These are phyloP conservation scores for Helicoverpa zea DNA, from an alignment of 1,140 invertebrate species.

Conservation along the genomic window DNA sequence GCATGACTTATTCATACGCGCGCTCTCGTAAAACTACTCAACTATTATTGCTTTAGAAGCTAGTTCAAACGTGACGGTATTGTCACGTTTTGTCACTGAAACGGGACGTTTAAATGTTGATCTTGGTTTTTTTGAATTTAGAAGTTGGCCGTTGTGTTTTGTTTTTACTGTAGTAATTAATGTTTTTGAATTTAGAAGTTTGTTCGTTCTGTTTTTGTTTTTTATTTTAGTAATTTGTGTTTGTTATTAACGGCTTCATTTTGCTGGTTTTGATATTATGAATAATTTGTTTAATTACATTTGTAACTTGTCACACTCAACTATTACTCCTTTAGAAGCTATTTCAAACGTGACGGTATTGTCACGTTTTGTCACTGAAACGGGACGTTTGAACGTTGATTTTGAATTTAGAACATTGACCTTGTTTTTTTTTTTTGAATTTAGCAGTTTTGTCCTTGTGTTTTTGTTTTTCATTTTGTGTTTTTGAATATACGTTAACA, in stretches of 20 bases:
- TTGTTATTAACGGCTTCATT: too few relatives aligned
- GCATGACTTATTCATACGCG: slow-evolving; percentile 26
- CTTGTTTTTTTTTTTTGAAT: neutral
- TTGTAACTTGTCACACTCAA: neutral
- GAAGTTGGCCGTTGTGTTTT: neutral
- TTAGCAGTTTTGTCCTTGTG: neutral
- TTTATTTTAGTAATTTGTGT: too few relatives aligned
- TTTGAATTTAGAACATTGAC: too few relatives aligned
- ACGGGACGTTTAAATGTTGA: neutral
- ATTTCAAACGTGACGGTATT: neutral
- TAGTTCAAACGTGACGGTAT: neutral
- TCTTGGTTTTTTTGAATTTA: neutral
- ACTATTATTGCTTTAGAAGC: slow-evolving; percentile 1
- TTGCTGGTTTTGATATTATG: too few relatives aligned
- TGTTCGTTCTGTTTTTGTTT: too few relatives aligned
- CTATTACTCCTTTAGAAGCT: neutral
- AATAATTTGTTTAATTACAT: too few relatives aligned
- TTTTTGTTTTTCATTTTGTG: too few relatives aligned
- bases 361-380: neutral
- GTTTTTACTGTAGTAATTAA: too few relatives aligned
- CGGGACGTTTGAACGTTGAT: neutral
- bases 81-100: neutral
- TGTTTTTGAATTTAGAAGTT: too few relatives aligned
- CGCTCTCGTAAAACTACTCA: slow-evolving; percentile 10
- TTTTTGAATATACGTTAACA: too few relatives aligned